These are phyloP conservation scores for Mystacides longicornis DNA, from an alignment of 2,888 invertebrate genomes.

Conservation along the genomic window DNA sequence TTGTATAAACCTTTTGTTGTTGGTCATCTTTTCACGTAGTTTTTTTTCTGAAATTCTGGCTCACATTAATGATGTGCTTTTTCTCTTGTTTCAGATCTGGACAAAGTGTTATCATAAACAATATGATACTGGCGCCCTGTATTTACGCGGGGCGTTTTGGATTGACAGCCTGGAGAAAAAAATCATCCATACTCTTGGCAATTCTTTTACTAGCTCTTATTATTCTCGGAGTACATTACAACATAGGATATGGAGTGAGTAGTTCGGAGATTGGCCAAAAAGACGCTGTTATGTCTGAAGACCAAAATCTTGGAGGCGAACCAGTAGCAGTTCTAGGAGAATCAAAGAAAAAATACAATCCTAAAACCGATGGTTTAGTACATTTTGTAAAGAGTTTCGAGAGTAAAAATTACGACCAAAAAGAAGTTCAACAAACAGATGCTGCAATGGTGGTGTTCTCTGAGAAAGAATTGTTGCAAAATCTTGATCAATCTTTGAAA, in stretches of 20 bases:
- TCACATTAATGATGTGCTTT: no score
- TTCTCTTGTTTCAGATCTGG: conserved; percentile 12
- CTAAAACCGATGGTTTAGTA: conserved; percentile 19
- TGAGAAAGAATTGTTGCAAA: conserved; percentile 30
- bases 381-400: conserved; percentile 22
- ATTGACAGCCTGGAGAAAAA: conserved; percentile 43
- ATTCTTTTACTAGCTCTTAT: conserved; percentile 36
- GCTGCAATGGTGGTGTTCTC: conserved; percentile 6
- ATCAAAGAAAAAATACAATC: conserved; percentile 15
- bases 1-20: no score
- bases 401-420: conserved; percentile 8
- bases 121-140: conserved; percentile 25
- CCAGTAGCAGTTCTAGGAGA: conserved; percentile 11
- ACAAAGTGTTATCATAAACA: conserved; percentile 13
- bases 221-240: conserved; percentile 42
- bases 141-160: conserved; percentile 36
- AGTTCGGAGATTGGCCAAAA: conserved; percentile 15
- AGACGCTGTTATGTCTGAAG: conserved; percentile 16
- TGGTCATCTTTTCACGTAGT: no score
- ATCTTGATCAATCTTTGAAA: conserved; percentile 36
- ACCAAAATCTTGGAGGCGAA: conserved; percentile 4
- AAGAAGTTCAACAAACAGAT: conserved; percentile 12
- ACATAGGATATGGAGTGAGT: conserved; percentile 19
- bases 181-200: conserved; percentile 39
- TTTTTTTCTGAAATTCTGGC: no score